Base-by-base conservation (phyloP, 2,888 invertebrate species). In the Hipparchia sbordonii region DNA sequence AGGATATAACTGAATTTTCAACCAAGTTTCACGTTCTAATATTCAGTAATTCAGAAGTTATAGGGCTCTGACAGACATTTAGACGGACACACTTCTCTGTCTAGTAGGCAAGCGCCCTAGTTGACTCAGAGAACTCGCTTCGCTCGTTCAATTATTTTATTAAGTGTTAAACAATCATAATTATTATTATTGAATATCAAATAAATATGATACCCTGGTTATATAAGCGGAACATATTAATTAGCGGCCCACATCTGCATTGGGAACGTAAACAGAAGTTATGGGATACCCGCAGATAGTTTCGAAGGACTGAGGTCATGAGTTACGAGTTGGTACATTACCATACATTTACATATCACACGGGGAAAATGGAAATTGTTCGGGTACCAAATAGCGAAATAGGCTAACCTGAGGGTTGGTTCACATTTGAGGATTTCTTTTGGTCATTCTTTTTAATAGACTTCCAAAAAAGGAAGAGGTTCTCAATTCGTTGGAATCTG, bases 161-260 rank as follows among this genome's bases (percentile, higher is more conserved):
- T 23, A 23, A 23, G 23, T 23, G 23, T 23, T 23, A 23, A 23
- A 23, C 23, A 23, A 23, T 39, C 39, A 39, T 39, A 39, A 5
- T 39, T 39, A 39, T 39, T 39, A 39, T 5, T 39, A 39, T 39
- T 39, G 68, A 51, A 73, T 73, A 73, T 75, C 69, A 75, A 73
- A 71, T 73, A 73, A 72, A 73, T 73, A 73, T 72, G 70, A 54
- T 68, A 71, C 75, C 66, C 67, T 72, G 83, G 79, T 88, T 90
- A 91, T 89, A 80, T 79, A 88, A 86, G 86, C 90, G 87, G 88
- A 91, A 88, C 89, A 89, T 90, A 91, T 91, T 92, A 91, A 90
- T 91, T 90, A 89, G 84, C 85, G 84, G 81, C 86, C 88, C 87
- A 90, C 90, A 89, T 91, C 90, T 89, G 87, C 85, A 85, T 85